phyloP scores from a whole-genome alignment of 2,797 vertebrate genomes.

The Echeneis naucrates region DNA sequence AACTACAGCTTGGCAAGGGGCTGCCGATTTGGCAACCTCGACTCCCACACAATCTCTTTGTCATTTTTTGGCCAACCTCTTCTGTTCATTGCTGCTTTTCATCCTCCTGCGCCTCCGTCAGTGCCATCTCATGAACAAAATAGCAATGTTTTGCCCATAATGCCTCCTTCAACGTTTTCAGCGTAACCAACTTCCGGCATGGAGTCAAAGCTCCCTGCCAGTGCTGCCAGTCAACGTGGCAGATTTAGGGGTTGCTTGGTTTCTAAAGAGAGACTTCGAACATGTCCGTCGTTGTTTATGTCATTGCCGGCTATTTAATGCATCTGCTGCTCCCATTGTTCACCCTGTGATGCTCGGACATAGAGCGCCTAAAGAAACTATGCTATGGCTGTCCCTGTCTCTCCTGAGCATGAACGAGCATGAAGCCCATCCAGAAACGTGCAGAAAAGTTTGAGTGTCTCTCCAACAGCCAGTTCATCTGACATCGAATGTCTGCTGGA shows the following conservation, averaged over 20 bases:
- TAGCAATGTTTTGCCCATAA: slow-evolving; percentile 30
- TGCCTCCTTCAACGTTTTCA: slow-evolving; percentile 20
- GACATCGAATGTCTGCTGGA: slow-evolving; percentile 64
- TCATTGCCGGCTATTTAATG: slow-evolving; percentile 13
- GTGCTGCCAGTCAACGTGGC: background rate
- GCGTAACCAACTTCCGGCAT: background rate
- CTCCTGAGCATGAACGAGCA: slow-evolving; percentile 27
- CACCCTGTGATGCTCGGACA: slow-evolving; percentile 33
- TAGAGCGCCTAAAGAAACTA: slow-evolving; percentile 23
- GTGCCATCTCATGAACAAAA: slow-evolving; percentile 56
- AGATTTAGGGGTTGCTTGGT: no score
- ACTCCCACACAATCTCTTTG: slow-evolving; percentile 72
- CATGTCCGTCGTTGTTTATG: no score
- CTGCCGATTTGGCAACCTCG: slow-evolving; percentile 73
- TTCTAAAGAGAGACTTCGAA: no score
- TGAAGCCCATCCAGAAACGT: slow-evolving; percentile 9
- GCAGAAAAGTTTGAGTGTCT: slow-evolving; percentile 47
- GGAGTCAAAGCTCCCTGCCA: slow-evolving; percentile 13
- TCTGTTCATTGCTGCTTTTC: slow-evolving; percentile 59
- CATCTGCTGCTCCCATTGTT: slow-evolving; percentile 39
- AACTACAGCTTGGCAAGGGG: slow-evolving; percentile 67
- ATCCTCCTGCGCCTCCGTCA: slow-evolving; percentile 38
- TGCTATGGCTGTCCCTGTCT: background rate
- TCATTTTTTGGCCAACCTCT: slow-evolving; percentile 67
- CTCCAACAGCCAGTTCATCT: slow-evolving; percentile 48